Evolutionary conservation across 2,113 vertebrate species (phyloP).

Genomic region (Procapra przewalskii): DNA sequence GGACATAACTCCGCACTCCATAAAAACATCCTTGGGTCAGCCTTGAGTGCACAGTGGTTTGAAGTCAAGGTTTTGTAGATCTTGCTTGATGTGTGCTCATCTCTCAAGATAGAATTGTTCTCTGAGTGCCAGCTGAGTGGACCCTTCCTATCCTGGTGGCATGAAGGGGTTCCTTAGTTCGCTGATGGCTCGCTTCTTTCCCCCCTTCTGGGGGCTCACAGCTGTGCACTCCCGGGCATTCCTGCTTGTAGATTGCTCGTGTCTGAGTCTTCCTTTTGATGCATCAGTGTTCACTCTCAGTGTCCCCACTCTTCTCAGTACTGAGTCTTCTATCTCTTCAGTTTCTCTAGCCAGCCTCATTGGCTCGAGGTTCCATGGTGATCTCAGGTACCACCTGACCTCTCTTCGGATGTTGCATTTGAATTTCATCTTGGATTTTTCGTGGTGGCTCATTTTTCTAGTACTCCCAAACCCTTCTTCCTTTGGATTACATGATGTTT

Average conservation of each 20-base stretch:
- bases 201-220: not conserved
- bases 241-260: not conserved
- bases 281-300: fast-evolving
- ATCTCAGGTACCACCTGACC: not conserved
- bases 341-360: fast-evolving
- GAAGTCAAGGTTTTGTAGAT: not conserved
- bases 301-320: fast-evolving
- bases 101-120: not conserved
- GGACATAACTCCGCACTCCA: not conserved
- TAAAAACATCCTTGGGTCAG: fast-evolving
- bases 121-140: not conserved
- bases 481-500: not conserved
- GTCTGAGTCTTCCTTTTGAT: fast-evolving
- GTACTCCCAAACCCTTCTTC: not conserved
- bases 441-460: not conserved
- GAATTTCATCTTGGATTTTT: not conserved
- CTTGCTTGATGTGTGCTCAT: not conserved
- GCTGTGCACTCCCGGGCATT: fast-evolving
- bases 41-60: not conserved
- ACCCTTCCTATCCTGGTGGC: fast-evolving
- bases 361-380: fast-evolving
- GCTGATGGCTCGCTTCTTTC: too few species aligned
- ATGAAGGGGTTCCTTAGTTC: fast-evolving
- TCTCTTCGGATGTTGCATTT: not conserved
- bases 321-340: not conserved